Percentiles rank a stretch among this genome's conserved stretches.
phyloP scores from a whole-genome alignment of 2,113 vertebrate genomes.

The Hemibagrus wyckioides region DNA sequence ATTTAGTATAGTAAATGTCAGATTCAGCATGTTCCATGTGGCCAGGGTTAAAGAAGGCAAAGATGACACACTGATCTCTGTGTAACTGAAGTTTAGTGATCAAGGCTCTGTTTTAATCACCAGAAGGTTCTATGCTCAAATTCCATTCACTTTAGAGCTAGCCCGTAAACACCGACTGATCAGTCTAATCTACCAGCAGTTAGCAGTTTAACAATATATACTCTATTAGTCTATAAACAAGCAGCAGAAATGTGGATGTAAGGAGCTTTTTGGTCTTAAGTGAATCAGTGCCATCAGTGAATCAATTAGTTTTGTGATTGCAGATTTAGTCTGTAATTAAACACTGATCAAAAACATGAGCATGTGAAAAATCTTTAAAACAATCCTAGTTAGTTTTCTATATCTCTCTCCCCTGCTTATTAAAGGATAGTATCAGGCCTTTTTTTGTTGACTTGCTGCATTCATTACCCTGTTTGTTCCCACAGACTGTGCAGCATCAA shows the following conservation, averaged over 20 bases:
- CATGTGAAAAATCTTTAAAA: not conserved
- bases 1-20: not conserved
- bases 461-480: constrained; percentile 21
- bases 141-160: not conserved
- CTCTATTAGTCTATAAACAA: not conserved
- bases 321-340: constrained; percentile 10
- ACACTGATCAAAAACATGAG: not conserved
- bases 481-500: constrained; percentile 18
- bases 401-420: not conserved
- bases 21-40: not conserved
- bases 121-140: not conserved
- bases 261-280: constrained; percentile 13
- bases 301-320: not conserved
- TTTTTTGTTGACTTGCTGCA: not conserved
- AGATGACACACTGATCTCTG: not conserved
- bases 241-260: not conserved
- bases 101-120: not conserved
- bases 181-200: not conserved
- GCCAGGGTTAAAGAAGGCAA: not conserved
- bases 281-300: not conserved
- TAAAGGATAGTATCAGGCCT: not conserved
- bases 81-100: not conserved
- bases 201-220: not conserved
- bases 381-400: constrained; percentile 18
- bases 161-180: not conserved